Evolutionary conservation across 1,140 invertebrate species (phyloP), one percentile per base, ranked within the genome.

Genomic region (Onthophagus taurus): DNA sequence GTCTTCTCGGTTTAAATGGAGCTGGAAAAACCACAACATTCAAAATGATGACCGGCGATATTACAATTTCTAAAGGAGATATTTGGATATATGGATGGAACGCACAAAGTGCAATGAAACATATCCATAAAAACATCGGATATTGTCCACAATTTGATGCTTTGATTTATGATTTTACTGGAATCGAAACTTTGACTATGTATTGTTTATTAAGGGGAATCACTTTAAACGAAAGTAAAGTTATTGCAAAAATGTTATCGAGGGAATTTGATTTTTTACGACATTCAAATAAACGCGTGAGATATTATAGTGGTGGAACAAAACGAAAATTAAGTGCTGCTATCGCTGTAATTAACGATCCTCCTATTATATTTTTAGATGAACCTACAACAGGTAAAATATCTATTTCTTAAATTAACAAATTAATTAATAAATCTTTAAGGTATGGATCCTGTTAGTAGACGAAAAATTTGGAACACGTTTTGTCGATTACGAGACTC

Each of bases 241-340:
- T 43, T 3, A 31, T 67, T 4, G 62, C 63, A 17, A 52, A 63
- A 49, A 57, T 66, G 13, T 42, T 71, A 34, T 63, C 68, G 3
- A 58, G 43, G 9, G 60, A 66, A 6, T 63, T 75, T n/a, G 69
- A 72, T 29, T 74, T 73, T 52, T 49, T 53, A 9, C 64, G 68
- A 36, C 71, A 76, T 58, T 50, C 76, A 3, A 64, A 76, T 42
- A 76, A 75, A 45, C 50, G 69, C 59, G 72, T 78, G 14, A 65
- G 64, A 49, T 72, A 68, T 63, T 85, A 83, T 56, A 94, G 89
- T 59, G 90, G 90, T 8, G 95, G 94, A 0, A 98, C 96, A 53
- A 96, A 94, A 61, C 74, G 94, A 30, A 96, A 97, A 64, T 67
- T 99, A 17, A 95, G 88, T 51, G 90, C 92, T 29, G 92, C 92